phyloP scores from a whole-genome alignment of 2,113 vertebrate species.

The Thoracochromis brauschi region DNA sequence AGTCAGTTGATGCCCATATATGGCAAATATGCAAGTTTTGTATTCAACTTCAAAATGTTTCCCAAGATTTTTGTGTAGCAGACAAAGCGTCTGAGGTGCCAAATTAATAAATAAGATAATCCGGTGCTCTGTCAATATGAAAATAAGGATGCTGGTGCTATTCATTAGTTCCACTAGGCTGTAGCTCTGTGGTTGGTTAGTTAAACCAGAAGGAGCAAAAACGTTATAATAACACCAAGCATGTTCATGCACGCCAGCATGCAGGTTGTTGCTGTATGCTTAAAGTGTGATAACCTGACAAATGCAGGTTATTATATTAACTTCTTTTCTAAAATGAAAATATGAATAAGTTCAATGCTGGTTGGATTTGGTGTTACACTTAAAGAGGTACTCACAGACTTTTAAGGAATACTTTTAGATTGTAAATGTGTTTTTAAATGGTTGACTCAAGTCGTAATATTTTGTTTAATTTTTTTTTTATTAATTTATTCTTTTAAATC shows the following conservation, averaged over 20 bases:
- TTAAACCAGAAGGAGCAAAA: neutral
- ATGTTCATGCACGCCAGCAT: neutral
- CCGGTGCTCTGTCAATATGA: too few relatives aligned
- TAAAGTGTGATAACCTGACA: neutral
- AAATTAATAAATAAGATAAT: neutral
- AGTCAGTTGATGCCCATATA: neutral
- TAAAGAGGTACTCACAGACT: neutral
- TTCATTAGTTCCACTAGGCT: neutral
- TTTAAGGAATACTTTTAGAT: neutral
- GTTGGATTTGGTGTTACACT: neutral
- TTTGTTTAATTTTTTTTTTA: neutral
- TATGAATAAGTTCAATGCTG: neutral
- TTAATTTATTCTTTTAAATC: neutral
- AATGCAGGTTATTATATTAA: neutral
- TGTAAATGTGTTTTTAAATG: neutral
- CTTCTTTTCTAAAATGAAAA: neutral
- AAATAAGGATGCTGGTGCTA: neutral
- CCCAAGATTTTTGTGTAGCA: neutral
- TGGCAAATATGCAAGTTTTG: neutral
- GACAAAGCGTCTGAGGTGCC: neutral
- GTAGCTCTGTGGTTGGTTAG: neutral
- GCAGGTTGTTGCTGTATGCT: neutral
- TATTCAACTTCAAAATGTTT: neutral
- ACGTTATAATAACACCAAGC: neutral
- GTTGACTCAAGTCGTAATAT: neutral